These are phyloP conservation scores for Labia minor DNA, from an alignment of 2,888 invertebrate genomes.

Conservation along the genomic window DNA sequence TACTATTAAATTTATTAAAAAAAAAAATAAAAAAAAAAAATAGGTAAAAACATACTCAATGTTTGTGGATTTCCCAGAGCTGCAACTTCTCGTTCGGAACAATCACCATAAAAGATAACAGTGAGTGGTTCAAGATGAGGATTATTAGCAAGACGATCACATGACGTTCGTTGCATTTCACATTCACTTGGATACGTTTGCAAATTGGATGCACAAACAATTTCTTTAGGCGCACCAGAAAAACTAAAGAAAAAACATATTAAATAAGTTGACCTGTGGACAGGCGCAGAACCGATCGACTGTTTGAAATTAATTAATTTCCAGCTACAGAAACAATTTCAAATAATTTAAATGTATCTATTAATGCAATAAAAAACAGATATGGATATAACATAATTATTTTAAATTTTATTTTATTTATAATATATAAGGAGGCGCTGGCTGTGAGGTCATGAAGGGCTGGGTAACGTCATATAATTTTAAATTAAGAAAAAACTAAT, in stretches of 20 bases:
- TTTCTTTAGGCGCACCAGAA: conserved; percentile 50
- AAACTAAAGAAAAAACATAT: conserved; percentile 17
- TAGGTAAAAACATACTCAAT: neutral
- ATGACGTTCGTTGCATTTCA: conserved; percentile 46
- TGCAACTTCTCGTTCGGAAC: conserved; percentile 60
- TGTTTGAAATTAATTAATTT: no score
- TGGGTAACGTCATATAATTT: no score
- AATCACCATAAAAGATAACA: conserved; percentile 70
- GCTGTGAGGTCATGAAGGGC: no score
- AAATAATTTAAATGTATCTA: no score
- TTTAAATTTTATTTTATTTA: no score
- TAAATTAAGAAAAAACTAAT: no score
- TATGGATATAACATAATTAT: no score
- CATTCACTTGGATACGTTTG: conserved; percentile 75
- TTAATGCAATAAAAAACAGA: no score
- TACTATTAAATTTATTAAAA: neutral
- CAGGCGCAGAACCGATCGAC: no score
- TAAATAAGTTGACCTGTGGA: no score
- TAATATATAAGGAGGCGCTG: no score
- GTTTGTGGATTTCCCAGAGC: conserved; percentile 39
- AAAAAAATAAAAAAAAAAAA: neutral
- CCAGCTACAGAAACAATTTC: no score
- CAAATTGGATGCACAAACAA: conserved; percentile 74
- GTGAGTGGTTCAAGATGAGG: conserved; percentile 38
- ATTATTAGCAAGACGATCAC: conserved; percentile 25